Evolutionary conservation across 1,140 invertebrate genomes (phyloP), one percentile per base, ranked within the genome.

Genomic region (Watersipora subatra): DNA sequence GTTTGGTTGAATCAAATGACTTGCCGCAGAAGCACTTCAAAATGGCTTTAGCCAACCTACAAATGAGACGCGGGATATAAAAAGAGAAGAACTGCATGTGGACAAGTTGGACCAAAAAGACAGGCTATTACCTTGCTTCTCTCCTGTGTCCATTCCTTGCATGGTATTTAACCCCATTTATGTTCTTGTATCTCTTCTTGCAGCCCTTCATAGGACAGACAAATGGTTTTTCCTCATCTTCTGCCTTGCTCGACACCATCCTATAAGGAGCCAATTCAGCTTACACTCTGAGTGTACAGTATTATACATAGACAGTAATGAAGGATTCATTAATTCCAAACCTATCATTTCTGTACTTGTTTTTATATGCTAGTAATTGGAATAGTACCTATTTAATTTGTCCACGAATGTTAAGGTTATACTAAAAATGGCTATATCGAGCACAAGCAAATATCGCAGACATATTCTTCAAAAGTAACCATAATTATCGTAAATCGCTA

Each of bases 151-250:
- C 88, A 78, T 90, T 89, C 76, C 89, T 88, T 1, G 87, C 87
- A 80, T 91, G 89, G 74, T 91, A 90, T 74, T 90, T 90, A 69
- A 90, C 89, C 34, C 89, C 89, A 78, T 91, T 91, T n/a, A 89
- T 85, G 75, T 90, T 91, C 75, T 90, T 90, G 77, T 91, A 91
- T 27, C 88, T 81, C 73, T 91, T 91, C 74, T 88, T 88, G 78
- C 89, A 91, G n/a, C 88, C 88, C 30, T 87, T 87, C 24, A 90
- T 86, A 1, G 88, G 87, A 77, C 89, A 91, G 15, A 85, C 86
- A 78, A 88, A 91, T 0, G 88, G 88, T 72, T 89, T 90, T 71
- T 89, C 87, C 7, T 71, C 73, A 57, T 75, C 73, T 58, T 70
- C 57, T 29, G 74, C 71, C 59, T 71, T 77, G 28, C 73, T 74